Evolutionary conservation across 2,797 vertebrate species (phyloP).

Genomic region (Phrynocephalus forsythii): DNA sequence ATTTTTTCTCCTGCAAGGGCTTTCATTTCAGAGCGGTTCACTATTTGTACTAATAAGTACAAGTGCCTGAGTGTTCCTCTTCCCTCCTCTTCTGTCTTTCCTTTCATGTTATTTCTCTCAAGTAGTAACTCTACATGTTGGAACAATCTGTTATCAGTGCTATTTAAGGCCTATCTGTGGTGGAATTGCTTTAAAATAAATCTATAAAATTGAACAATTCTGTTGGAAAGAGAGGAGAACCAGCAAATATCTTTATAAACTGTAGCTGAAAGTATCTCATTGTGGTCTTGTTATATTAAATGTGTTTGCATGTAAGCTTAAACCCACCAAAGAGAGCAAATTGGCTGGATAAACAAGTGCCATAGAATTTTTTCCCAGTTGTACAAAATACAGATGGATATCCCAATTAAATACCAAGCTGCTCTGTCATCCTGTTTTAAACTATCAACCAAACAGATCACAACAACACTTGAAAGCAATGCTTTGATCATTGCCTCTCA

Average conservation of each 20-base stretch:
- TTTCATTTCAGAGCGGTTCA: not conserved
- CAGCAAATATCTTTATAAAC: not conserved
- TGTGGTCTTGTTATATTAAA: not conserved
- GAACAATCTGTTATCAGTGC: no score
- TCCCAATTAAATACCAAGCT: constrained; percentile 5
- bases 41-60: not conserved
- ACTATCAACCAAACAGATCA: constrained; percentile 3
- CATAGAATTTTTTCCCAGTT: not conserved
- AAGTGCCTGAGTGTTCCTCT: not conserved
- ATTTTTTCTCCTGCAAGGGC: not conserved
- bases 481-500: constrained; percentile 21
- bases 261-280: not conserved
- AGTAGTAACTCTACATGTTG: not conserved
- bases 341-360: not conserved
- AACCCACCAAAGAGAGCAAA: not conserved
- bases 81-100: not conserved
- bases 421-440: not conserved
- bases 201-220: not conserved
- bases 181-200: not conserved
- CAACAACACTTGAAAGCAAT: not conserved
- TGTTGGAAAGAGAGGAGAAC: not conserved
- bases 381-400: constrained; percentile 1
- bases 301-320: not conserved
- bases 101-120: not conserved
- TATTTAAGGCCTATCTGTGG: not conserved